Evolutionary conservation across 1,140 invertebrate genomes (phyloP).

Genomic region (Trichoplusia ni): DNA sequence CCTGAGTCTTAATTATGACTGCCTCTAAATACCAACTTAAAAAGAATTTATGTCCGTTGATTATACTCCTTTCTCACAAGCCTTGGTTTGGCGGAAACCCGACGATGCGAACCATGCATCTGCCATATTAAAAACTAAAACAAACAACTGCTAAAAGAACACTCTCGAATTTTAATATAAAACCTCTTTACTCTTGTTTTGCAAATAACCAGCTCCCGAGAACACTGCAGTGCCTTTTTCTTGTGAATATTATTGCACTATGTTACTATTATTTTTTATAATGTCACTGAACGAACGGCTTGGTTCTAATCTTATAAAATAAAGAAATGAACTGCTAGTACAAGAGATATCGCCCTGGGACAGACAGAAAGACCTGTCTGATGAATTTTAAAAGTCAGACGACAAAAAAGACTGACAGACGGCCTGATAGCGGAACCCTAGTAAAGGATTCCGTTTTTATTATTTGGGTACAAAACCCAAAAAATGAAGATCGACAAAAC

Average conservation of each 20-base stretch:
- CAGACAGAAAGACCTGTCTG: too few species aligned
- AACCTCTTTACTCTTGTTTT: conserved; percentile 3
- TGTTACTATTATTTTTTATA: too few species aligned
- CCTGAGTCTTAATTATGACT: neutral
- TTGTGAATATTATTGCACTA: neutral
- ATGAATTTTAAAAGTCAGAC: too few species aligned
- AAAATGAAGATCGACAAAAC: too few species aligned
- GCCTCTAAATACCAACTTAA: neutral
- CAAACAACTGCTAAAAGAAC: neutral
- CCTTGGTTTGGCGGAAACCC: neutral
- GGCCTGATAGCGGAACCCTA: too few species aligned
- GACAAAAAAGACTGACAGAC: too few species aligned
- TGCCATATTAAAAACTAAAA: conserved; percentile 16
- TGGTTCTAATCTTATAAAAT: too few species aligned
- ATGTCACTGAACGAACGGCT: too few species aligned
- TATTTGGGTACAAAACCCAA: too few species aligned
- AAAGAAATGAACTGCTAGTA: too few species aligned
- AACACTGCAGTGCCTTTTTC: neutral
- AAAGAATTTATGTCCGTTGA: neutral
- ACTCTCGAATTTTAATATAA: conserved; percentile 11
- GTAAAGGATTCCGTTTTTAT: too few species aligned
- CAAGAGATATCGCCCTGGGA: too few species aligned
- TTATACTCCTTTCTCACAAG: neutral
- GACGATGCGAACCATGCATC: neutral
- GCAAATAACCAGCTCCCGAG: neutral